Conservation (phyloP, 2,113 vertebrate species). For the Leptobrachium ailaonicum region DNA sequence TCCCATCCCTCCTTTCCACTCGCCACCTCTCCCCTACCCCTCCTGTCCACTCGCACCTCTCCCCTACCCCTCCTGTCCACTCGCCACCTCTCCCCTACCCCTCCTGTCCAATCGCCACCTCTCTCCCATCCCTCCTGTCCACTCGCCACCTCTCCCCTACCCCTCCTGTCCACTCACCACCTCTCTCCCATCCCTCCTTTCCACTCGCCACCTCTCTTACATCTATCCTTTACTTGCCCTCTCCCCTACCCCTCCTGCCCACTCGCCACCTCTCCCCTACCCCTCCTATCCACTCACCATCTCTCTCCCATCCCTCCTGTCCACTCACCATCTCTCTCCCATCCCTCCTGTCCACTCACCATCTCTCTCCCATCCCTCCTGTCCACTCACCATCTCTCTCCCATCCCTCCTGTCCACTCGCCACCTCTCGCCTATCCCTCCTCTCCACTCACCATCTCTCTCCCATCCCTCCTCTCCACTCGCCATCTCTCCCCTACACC, state of each 20-base stretch:
- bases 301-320: background rate
- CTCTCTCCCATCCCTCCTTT: background rate
- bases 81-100: background rate
- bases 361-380: background rate
- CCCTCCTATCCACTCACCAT: background rate
- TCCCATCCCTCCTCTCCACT: background rate
- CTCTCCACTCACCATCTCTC: background rate
- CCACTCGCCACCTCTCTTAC: background rate
- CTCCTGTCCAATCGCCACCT: background rate
- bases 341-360: background rate
- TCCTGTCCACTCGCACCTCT: background rate
- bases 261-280: background rate
- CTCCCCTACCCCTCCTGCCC: background rate
- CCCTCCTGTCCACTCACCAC: no score
- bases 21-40: background rate
- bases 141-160: no score
- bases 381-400: no score
- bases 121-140: background rate
- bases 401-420: no score
- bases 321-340: background rate
- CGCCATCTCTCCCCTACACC: background rate
- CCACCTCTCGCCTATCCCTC: background rate
- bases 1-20: no score
- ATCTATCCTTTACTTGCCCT: background rate
- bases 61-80: background rate